phyloP scores from a whole-genome alignment of 1,140 invertebrate genomes.

The Stratiolaelaps scimitus region DNA sequence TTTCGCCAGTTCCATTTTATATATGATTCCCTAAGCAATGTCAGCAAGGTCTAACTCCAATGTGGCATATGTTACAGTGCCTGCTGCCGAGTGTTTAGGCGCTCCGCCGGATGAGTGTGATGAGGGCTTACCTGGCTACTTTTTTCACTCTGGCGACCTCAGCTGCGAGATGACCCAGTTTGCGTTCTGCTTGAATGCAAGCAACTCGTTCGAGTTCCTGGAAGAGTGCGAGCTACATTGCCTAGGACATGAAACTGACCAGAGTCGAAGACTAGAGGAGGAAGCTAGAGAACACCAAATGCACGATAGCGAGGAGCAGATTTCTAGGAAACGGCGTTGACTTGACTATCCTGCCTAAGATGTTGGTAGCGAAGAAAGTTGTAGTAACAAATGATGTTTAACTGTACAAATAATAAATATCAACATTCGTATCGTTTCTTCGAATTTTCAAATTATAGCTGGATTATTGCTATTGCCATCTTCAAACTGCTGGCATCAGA shows the following conservation, averaged over 20 bases:
- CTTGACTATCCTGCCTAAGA: no score
- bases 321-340: neutral
- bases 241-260: neutral
- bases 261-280: neutral
- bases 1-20: no score
- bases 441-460: no score
- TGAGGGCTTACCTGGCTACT: neutral
- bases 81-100: neutral
- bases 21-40: no score
- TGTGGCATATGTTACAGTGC: neutral
- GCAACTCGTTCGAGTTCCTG: conserved; percentile 16
- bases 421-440: no score
- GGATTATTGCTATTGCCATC: no score
- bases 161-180: neutral
- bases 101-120: neutral
- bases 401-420: no score
- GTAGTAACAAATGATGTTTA: no score
- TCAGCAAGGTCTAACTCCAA: no score
- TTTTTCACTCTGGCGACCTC: neutral
- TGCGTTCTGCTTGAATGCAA: conserved; percentile 22
- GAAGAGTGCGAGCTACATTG: conserved; percentile 6
- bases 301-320: conserved; percentile 7
- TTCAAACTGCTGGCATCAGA: no score
- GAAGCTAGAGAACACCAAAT: neutral
- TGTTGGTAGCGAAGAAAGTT: no score